These are phyloP conservation scores for Chondrosia reniformis DNA, from an alignment of 37 sponge, comb jelly and placozoan species.

Conservation along the genomic window DNA sequence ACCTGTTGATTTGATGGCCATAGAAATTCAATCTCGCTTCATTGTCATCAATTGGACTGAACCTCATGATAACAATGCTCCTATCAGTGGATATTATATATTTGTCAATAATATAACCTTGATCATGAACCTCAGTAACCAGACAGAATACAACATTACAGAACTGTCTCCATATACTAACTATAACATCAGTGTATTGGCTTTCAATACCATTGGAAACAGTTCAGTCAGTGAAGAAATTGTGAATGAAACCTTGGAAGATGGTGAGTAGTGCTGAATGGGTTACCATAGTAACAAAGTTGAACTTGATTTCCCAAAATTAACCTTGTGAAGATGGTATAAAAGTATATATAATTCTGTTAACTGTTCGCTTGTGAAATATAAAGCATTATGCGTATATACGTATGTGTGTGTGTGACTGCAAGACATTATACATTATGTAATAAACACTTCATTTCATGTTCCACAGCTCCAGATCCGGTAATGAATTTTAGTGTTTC, in stretches of 20 bases:
- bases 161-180: constrained; percentile 25
- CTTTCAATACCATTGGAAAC: constrained; percentile 38
- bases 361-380: too few relatives aligned
- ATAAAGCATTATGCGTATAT: too few relatives aligned
- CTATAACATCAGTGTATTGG: constrained; percentile 29
- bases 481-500: not conserved
- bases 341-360: too few relatives aligned
- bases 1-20: constrained; percentile 22
- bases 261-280: not conserved
- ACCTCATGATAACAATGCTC: constrained; percentile 67
- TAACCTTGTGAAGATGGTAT: too few relatives aligned
- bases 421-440: too few relatives aligned
- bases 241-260: not conserved
- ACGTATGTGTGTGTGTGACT: too few relatives aligned
- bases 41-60: constrained; percentile 38
- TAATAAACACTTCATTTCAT: too few relatives aligned
- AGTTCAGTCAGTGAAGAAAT: constrained; percentile 33
- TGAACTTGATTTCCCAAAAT: too few relatives aligned
- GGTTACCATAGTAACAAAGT: not conserved
- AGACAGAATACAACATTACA: constrained; percentile 6
- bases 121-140: not conserved
- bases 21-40: constrained; percentile 24
- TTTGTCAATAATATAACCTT: not conserved
- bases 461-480: not conserved
- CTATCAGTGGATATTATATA: constrained; percentile 33